Evolutionary conservation across 2,113 vertebrate genomes (phyloP).

Genomic region (Oreochromis tanganicae): DNA sequence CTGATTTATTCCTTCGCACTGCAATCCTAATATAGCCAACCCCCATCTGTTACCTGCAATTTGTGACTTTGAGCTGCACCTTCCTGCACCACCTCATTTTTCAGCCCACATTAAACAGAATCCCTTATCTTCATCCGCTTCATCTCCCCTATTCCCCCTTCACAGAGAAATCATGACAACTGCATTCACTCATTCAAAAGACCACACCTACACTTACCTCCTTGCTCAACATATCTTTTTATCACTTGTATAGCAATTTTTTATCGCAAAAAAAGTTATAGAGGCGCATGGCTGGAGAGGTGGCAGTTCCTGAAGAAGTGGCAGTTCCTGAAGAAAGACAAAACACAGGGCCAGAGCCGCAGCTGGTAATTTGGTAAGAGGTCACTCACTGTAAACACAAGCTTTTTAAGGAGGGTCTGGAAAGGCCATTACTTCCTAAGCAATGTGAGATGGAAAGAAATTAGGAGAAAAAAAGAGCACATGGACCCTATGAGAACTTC

Average conservation of each 20-base stretch:
- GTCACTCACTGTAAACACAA: slow-evolving; percentile 74
- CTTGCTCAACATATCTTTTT: background rate
- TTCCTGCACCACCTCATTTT: background rate
- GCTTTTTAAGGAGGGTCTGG: slow-evolving; percentile 68
- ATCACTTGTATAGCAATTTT: background rate
- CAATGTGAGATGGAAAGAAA: slow-evolving; percentile 57
- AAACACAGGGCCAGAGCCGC: slow-evolving; percentile 64
- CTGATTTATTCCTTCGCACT: background rate
- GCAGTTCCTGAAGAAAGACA: slow-evolving; percentile 62
- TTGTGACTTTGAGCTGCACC: background rate
- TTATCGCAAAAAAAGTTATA: background rate
- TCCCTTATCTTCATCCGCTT: background rate
- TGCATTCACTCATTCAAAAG: background rate
- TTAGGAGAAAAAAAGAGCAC: slow-evolving; percentile 14
- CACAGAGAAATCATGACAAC: background rate
- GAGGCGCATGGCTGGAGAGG: background rate
- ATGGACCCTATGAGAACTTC: slow-evolving; percentile 56
- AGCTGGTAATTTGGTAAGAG: slow-evolving; percentile 77
- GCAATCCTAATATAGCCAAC: background rate
- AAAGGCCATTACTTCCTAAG: slow-evolving; percentile 71
- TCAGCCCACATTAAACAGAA: background rate
- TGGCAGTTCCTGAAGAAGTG: slow-evolving; percentile 48
- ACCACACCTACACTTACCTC: background rate
- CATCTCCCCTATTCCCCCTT: background rate
- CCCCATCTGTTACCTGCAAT: background rate